Evolutionary conservation across 2,888 invertebrate species (phyloP).

Genomic region (Lepidocyrtoides sp.): DNA sequence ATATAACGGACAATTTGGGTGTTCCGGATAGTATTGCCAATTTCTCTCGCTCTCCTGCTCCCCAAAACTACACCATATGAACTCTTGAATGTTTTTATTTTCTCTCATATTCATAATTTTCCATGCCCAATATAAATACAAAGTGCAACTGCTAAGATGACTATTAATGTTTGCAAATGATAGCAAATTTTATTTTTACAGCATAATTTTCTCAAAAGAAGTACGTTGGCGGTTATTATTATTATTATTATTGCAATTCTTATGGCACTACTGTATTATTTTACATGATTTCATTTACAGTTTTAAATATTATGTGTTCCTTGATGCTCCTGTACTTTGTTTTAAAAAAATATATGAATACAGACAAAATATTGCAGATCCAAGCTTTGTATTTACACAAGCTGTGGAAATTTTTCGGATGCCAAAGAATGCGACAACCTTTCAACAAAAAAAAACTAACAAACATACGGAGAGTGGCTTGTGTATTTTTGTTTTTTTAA

Average conservation of each 20-base stretch:
- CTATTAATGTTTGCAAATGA: constrained; percentile 30
- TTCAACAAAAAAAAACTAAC: constrained; percentile 10
- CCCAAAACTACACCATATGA: too few relatives aligned
- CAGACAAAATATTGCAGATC: neutral
- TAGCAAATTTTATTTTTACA: constrained; percentile 22
- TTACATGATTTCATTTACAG: neutral
- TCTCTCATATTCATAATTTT: neutral
- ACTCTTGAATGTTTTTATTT: neutral
- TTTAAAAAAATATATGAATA: neutral
- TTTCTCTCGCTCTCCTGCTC: too few relatives aligned
- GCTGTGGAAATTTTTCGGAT: constrained; percentile 34
- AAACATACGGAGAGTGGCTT: neutral
- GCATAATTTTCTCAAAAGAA: neutral
- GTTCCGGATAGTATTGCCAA: constrained; percentile 74
- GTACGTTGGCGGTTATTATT: constrained; percentile 1
- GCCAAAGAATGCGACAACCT: constrained; percentile 65
- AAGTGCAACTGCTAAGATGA: neutral
- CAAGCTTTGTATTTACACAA: neutral
- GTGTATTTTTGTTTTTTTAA: neutral
- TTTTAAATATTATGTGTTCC: neutral
- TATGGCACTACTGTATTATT: neutral
- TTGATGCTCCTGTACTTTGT: neutral
- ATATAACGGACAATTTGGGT: constrained; percentile 49
- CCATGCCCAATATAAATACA: neutral
- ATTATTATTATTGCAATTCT: neutral